Evolutionary conservation across 2,888 invertebrate genomes (phyloP), one percentile per base, ranked within the genome.

Genomic region (Plagodis pulveraria): DNA sequence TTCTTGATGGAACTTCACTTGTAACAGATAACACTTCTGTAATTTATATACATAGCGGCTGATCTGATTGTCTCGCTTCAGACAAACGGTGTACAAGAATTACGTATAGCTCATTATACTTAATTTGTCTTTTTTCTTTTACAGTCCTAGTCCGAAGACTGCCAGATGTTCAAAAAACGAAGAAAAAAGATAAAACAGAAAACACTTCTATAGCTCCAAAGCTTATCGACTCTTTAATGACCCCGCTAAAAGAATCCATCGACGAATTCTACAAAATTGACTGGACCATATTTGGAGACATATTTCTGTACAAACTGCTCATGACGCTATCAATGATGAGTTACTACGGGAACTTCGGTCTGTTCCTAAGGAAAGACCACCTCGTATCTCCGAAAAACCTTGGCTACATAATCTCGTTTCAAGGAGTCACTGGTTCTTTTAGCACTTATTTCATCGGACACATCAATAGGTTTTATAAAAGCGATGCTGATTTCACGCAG

Each of bases 371-470:
- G 68, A 89, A 89, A 54, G 82, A 84, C 48, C 93, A 89, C 62
- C 65, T 81, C 5, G 73, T 93, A n/a, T 83, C 92, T 8, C 91
- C 92, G 4, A 86, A 86, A 61, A 75, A 84, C 62, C 78, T 93
- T n/a, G 94, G 94, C 0, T 94, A 94, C 65, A 89, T 91, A 5
- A 90, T 93, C 54, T 92, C 94, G 2, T 87, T 93, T 46, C 90
- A 93, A 69, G 93, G 92, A 56, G 76, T 86, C 0, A 73, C 91
- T 0, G 89, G 91, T 6, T 84, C 92, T 0, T 56, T 87, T 8
- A 84, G 90, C 22, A 90, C 91, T 47, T 87, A 93, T 59, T 84
- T 84, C 34, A 81, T 93, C 43, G 84, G 85, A 33, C 77, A 81
- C 61, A 80, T 94, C 8, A 91, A 86, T 50, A 78, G 75, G 44